Evolutionary conservation across 2,888 invertebrate species (phyloP).

Genomic region (Blera fallax): DNA sequence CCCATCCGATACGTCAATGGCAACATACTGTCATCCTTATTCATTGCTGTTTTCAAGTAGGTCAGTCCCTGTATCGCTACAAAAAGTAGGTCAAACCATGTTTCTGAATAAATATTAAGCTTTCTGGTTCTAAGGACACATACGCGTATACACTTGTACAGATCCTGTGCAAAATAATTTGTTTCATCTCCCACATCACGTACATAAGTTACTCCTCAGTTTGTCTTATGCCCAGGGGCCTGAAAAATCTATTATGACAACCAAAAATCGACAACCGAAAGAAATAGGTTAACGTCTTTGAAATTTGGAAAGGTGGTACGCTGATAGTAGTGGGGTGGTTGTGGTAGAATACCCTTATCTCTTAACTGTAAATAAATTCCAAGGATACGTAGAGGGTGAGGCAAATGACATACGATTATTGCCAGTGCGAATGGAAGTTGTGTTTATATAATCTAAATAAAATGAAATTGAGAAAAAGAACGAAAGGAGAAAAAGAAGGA

Average conservation of each 20-base stretch:
- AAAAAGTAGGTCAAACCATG: conserved; percentile 12
- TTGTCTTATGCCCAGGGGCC: neutral
- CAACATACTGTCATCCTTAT: neutral
- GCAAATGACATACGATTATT: conserved; percentile 26
- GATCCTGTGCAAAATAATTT: neutral
- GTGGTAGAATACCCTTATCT: conserved; percentile 9
- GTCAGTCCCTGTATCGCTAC: neutral
- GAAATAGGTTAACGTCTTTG: conserved; percentile 36
- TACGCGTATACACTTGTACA: neutral
- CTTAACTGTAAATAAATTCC: neutral
- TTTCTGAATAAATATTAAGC: neutral
- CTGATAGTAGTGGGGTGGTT: neutral
- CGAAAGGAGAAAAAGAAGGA: no score
- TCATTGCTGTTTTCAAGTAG: neutral
- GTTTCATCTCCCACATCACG: neutral
- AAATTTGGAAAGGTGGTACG: conserved; percentile 14
- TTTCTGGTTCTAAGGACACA: neutral
- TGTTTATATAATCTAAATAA: conserved; percentile 29
- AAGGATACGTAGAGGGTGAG: neutral
- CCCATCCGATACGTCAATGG: neutral
- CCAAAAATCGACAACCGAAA: conserved; percentile 15
- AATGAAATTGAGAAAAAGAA: neutral
- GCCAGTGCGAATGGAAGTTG: neutral
- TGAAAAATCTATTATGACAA: conserved; percentile 22
- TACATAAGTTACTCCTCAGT: neutral